Percentiles rank a stretch among this genome's conserved stretches.
Conservation (phyloP, 2,797 vertebrate species). For the Fratercula arctica region DNA sequence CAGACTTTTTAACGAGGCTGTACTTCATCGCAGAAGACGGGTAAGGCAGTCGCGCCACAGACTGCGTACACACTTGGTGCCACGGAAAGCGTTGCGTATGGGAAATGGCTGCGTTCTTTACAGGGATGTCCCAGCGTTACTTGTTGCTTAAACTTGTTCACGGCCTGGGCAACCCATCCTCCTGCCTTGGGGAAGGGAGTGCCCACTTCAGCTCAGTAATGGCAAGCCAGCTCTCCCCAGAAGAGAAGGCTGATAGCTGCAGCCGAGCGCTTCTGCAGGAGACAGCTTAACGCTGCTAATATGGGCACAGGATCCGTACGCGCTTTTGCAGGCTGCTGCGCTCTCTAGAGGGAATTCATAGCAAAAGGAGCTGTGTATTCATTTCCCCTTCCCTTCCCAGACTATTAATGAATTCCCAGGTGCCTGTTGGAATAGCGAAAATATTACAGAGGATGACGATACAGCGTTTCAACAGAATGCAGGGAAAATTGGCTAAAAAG, state of each 20-base stretch:
- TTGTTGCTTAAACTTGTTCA: slow-evolving; percentile 41
- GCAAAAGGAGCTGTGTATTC: neutral
- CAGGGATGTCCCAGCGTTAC: neutral
- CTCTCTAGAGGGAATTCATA: slow-evolving; percentile 53
- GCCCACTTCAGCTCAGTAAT: neutral
- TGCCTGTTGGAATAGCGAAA: neutral
- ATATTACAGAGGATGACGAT: neutral
- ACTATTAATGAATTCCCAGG: slow-evolving; percentile 3
- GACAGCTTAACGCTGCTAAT: neutral
- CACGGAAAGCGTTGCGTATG: neutral
- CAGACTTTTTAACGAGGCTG: neutral
- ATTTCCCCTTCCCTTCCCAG: neutral
- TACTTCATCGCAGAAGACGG: neutral
- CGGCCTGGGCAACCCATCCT: neutral
- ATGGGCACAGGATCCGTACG: neutral
- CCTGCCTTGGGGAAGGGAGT: neutral
- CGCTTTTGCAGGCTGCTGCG: slow-evolving; percentile 39
- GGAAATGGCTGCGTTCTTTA: neutral
- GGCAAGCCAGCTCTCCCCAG: neutral
- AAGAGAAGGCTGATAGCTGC: neutral
- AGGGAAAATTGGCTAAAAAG: slow-evolving; percentile 41
- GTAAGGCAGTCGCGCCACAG: neutral
- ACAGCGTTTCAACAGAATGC: neutral
- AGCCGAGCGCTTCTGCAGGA: neutral
- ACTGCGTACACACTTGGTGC: neutral